Evolutionary conservation across 1,140 invertebrate species (phyloP).

Genomic region (Zaprionus davidi): DNA sequence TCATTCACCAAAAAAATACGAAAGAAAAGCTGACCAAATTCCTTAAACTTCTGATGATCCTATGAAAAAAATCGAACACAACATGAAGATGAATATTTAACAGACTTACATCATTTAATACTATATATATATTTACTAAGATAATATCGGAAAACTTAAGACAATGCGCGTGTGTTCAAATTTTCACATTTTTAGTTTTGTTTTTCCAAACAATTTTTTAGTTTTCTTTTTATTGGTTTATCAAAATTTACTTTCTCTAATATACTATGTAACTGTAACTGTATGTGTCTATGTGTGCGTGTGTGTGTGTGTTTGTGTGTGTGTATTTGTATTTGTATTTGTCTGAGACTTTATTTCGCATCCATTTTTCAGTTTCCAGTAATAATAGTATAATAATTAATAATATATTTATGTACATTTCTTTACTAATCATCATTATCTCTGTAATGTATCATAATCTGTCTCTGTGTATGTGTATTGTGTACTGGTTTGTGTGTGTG

Average conservation of each 20-base stretch:
- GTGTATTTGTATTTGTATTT: constrained; percentile 22
- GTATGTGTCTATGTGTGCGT: constrained; percentile 40
- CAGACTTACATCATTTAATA: not conserved
- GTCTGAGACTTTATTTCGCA: constrained; percentile 21
- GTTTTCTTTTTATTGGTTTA: constrained; percentile 44
- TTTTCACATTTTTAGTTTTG: constrained; percentile 21
- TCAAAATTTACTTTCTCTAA: constrained; percentile 14
- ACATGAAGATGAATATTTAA: not conserved
- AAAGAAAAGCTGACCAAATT: constrained; percentile 1
- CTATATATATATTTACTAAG: constrained; percentile 12
- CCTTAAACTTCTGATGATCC: not conserved
- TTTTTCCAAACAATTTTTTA: constrained; percentile 38
- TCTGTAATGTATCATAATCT: constrained; percentile 16
- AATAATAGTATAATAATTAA: constrained; percentile 11
- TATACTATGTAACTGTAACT: constrained; percentile 11
- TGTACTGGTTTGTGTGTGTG: constrained; percentile 15
- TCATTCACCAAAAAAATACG: constrained; percentile 57
- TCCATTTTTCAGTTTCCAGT: constrained; percentile 23
- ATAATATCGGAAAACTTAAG: constrained; percentile 8
- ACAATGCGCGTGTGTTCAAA: constrained; percentile 25
- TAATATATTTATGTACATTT: constrained; percentile 34
- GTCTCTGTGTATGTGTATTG: constrained; percentile 37
- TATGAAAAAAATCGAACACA: not conserved
- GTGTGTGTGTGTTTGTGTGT: constrained; percentile 20
- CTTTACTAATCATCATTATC: constrained; percentile 22